Evolutionary conservation across 2,888 invertebrate genomes (phyloP).

Genomic region (Aleiodes testaceus): DNA sequence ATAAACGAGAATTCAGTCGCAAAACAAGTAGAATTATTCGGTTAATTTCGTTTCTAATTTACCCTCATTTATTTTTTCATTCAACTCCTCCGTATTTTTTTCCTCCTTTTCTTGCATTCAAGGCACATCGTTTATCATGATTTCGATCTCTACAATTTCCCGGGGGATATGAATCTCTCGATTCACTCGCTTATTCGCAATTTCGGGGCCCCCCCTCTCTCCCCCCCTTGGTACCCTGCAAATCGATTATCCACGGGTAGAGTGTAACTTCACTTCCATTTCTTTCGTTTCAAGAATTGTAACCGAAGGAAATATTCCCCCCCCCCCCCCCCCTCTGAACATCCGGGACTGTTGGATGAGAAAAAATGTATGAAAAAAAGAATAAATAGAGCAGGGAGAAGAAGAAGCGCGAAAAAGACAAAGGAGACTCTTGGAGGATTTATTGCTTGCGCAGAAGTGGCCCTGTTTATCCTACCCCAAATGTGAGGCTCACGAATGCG

Average conservation of each 20-base stretch:
- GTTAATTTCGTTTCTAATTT: no score
- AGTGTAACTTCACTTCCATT: slow-evolving; percentile 19
- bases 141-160: slow-evolving; percentile 35
- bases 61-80: no score
- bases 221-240: not conserved
- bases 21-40: not conserved
- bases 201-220: slow-evolving; percentile 8
- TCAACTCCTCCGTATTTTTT: not conserved
- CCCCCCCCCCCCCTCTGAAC: not conserved
- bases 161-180: slow-evolving; percentile 29
- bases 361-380: slow-evolving; percentile 28
- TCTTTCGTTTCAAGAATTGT: slow-evolving; percentile 19
- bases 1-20: no score
- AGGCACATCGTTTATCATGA: slow-evolving; percentile 36
- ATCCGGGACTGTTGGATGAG: slow-evolving; percentile 39
- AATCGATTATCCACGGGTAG: slow-evolving; percentile 38
- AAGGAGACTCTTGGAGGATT: slow-evolving; percentile 33
- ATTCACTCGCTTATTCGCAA: slow-evolving; percentile 36
- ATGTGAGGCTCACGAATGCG: slow-evolving; percentile 35
- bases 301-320: slow-evolving; percentile 23
- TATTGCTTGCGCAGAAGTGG: slow-evolving; percentile 38
- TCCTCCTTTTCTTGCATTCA: not conserved
- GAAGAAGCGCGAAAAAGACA: slow-evolving; percentile 38
- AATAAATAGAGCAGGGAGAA: slow-evolving; percentile 12
- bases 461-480: slow-evolving; percentile 33